phyloP scores from a whole-genome alignment of 2,888 invertebrate genomes.

The Tipula helvola region DNA sequence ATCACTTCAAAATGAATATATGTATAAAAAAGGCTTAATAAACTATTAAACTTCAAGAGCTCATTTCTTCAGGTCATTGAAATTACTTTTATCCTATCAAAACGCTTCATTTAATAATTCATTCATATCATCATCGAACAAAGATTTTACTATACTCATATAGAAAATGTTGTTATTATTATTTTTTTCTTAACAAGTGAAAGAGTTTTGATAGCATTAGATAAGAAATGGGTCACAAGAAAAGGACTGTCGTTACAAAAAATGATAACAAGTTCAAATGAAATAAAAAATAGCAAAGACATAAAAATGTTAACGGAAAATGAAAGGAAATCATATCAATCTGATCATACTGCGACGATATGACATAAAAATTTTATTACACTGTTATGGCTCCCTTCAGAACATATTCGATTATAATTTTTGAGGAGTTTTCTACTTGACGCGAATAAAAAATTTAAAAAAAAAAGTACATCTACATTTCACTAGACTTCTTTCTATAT shows the following conservation, averaged over 20 bases:
- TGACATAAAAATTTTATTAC: not conserved
- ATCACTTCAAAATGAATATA: not conserved
- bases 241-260: not conserved
- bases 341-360: not conserved
- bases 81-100: not conserved
- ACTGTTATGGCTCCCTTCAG: not conserved
- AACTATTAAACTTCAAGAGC: not conserved
- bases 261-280: not conserved
- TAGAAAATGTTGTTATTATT: not conserved
- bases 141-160: not conserved
- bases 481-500: not conserved
- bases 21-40: not conserved
- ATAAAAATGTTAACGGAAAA: not conserved
- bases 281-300: not conserved
- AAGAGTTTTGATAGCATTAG: not conserved
- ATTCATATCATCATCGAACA: not conserved
- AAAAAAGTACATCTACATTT: not conserved
- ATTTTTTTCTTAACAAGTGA: not conserved
- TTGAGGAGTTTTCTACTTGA: not conserved
- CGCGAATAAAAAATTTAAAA: not conserved
- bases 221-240: not conserved
- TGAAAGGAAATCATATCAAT: not conserved
- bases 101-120: not conserved
- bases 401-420: not conserved
- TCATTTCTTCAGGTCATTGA: not conserved